phyloP scores from a whole-genome alignment of 2,888 invertebrate genomes.

The Eupeodes latifasciatus region DNA sequence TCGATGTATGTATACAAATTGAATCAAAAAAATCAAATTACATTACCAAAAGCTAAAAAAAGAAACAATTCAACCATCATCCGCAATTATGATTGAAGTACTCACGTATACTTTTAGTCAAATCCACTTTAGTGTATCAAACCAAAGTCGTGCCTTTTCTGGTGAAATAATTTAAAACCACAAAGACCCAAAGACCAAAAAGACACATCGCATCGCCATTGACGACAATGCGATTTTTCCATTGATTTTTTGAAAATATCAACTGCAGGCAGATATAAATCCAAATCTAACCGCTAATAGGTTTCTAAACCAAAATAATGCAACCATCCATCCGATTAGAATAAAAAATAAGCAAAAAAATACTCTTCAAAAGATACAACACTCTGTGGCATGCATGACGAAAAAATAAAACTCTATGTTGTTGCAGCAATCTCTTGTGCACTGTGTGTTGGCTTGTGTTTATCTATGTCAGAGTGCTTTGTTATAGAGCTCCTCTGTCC shows the following conservation, averaged over 20 bases:
- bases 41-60: constrained; percentile 23
- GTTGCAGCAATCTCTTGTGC: constrained; percentile 54
- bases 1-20: constrained; percentile 43
- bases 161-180: constrained; percentile 61
- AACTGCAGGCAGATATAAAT: constrained; percentile 31
- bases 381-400: constrained; percentile 34
- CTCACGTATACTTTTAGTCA: neutral
- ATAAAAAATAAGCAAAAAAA: neutral
- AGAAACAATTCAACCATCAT: constrained; percentile 32
- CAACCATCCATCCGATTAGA: constrained; percentile 62
- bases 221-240: constrained; percentile 39
- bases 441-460: neutral
- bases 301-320: constrained; percentile 65
- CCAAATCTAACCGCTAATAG: constrained; percentile 65
- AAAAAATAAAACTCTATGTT: constrained; percentile 39
- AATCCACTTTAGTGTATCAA: constrained; percentile 6
- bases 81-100: constrained; percentile 52
- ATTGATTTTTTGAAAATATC: constrained; percentile 39
- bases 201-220: neutral
- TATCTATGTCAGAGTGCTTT: constrained; percentile 64
- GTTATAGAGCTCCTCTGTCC: constrained; percentile 9
- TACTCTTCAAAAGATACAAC: constrained; percentile 2
- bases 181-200: constrained; percentile 56
- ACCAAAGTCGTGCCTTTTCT: constrained; percentile 52
- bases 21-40: constrained; percentile 33